phyloP scores from a whole-genome alignment of 2,888 invertebrate genomes.

The Gari tellinella region DNA sequence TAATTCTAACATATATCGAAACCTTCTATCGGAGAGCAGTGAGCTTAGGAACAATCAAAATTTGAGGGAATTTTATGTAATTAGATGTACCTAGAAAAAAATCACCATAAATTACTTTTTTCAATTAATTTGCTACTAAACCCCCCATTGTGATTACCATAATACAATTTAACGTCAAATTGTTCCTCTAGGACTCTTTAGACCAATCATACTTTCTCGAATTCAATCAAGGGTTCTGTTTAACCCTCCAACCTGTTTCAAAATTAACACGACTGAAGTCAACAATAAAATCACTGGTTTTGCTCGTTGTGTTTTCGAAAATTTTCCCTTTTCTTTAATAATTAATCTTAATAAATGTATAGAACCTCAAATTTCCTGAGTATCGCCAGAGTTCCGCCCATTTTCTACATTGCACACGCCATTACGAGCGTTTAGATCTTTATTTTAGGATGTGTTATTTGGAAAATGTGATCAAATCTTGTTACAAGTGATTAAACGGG shows the following conservation, averaged over 20 bases:
- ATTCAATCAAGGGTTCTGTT: neutral
- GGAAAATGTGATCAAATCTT: conserved; percentile 18
- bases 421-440: conserved; percentile 8
- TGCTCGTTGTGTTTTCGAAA: neutral
- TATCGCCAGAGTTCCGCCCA: conserved; percentile 4
- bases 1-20: too few species aligned
- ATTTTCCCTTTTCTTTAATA: conserved; percentile 4
- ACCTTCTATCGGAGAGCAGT: too few species aligned
- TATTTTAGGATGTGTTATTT: conserved; percentile 14
- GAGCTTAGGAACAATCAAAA: too few species aligned
- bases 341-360: conserved; percentile 14
- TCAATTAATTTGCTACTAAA: too few species aligned
- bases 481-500: conserved; percentile 20
- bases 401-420: neutral
- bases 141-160: too few species aligned
- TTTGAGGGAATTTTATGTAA: too few species aligned
- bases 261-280: conserved; percentile 2
- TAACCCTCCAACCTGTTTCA: neutral
- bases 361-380: neutral
- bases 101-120: too few species aligned
- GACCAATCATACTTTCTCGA: too few species aligned
- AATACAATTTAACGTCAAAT: too few species aligned
- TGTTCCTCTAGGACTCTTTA: too few species aligned
- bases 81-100: too few species aligned
- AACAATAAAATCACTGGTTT: conserved; percentile 2